Conservation (phyloP, 2,113 vertebrate genomes). For the Pseudorasbora parva region DNA sequence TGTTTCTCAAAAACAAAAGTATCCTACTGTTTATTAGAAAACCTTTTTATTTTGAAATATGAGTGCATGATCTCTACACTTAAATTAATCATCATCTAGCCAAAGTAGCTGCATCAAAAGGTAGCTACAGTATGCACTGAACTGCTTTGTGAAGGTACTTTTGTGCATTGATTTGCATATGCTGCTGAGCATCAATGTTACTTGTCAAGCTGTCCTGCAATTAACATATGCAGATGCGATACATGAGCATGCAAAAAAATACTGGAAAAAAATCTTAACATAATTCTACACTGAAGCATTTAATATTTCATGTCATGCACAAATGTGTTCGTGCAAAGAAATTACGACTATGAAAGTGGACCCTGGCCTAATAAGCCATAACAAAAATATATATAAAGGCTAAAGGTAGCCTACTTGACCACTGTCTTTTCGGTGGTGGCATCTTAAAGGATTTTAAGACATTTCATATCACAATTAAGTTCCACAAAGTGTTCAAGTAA, state of each 20-base stretch:
- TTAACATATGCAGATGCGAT: not conserved
- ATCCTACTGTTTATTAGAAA: not conserved
- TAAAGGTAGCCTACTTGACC: too few relatives aligned
- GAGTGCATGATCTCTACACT: not conserved
- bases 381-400: too few relatives aligned
- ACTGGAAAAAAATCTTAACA: too few relatives aligned
- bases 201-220: not conserved
- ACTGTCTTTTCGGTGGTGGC: not conserved
- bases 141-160: not conserved
- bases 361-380: too few relatives aligned
- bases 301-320: not conserved
- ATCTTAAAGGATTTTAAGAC: not conserved
- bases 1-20: not conserved
- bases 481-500: not conserved
- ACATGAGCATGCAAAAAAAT: not conserved
- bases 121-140: not conserved
- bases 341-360: not conserved
- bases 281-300: not conserved
- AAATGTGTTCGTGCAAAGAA: not conserved
- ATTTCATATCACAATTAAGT: not conserved
- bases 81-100: not conserved
- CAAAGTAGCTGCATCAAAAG: not conserved
- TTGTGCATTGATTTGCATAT: constrained; percentile 20
- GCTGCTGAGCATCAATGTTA: not conserved
- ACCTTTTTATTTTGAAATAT: not conserved